A percentile compares a stretch with the other conserved stretches of the same genome.
phyloP scores from a whole-genome alignment of 1,140 invertebrate genomes.

The Drosophila willistoni region DNA sequence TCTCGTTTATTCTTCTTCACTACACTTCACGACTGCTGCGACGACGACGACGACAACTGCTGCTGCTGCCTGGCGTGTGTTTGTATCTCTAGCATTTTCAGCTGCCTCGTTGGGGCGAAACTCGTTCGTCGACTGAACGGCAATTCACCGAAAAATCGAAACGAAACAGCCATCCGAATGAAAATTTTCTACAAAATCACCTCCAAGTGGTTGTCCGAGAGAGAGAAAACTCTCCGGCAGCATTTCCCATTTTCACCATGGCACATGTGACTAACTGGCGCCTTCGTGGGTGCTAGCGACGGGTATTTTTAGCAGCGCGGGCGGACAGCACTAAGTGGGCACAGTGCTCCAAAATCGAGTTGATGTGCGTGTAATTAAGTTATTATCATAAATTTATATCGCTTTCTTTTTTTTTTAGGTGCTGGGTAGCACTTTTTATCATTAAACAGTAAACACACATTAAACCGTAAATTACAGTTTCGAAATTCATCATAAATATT shows the following conservation, averaged over 20 bases:
- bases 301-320: conserved; percentile 73
- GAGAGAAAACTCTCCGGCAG: background rate
- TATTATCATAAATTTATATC: background rate
- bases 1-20: conserved; percentile 32
- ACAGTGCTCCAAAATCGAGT: conserved; percentile 40
- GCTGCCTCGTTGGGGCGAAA: conserved; percentile 71
- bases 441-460: too few species aligned
- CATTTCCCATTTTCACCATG: conserved; percentile 54
- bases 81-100: conserved; percentile 47
- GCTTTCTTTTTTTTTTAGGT: too few species aligned
- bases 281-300: conserved; percentile 52
- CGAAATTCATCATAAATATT: too few species aligned
- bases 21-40: conserved; percentile 54
- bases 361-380: background rate
- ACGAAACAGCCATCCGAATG: conserved; percentile 22
- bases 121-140: conserved; percentile 64
- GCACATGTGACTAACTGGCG: conserved; percentile 67
- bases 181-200: conserved; percentile 48
- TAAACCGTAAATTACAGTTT: too few species aligned
- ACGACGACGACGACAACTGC: conserved; percentile 32
- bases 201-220: conserved; percentile 19
- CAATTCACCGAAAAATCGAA: conserved; percentile 26
- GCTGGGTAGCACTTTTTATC: too few species aligned
- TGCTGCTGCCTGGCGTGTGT: conserved; percentile 33
- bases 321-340: conserved; percentile 55